Evolutionary conservation across 2,888 invertebrate genomes (phyloP).

Genomic region (Operophtera brumata): DNA sequence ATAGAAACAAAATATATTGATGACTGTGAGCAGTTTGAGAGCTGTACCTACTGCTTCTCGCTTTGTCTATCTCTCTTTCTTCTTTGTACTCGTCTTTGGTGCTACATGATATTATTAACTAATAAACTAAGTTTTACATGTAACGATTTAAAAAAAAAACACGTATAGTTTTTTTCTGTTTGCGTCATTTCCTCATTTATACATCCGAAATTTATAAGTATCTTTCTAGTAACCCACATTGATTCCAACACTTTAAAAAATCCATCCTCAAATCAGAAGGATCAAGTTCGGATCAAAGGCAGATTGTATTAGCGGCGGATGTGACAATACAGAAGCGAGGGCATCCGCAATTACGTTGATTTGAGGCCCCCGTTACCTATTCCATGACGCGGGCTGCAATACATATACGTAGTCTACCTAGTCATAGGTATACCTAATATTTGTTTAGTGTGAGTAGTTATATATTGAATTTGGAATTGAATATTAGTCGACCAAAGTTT

Average conservation of each 20-base stretch:
- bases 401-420: neutral
- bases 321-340: conserved; percentile 44
- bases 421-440: neutral
- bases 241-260: conserved; percentile 9
- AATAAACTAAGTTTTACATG: too few relatives aligned
- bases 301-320: conserved; percentile 45
- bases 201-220: neutral
- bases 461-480: too few relatives aligned
- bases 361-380: conserved; percentile 53
- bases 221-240: neutral
- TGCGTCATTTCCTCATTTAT: too few relatives aligned
- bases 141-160: too few relatives aligned
- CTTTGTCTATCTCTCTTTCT: too few relatives aligned
- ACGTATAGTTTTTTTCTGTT: too few relatives aligned
- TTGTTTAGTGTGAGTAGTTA: too few relatives aligned
- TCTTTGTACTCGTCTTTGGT: neutral
- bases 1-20: conserved; percentile 7
- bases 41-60: neutral
- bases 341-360: conserved; percentile 66
- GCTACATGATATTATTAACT: neutral
- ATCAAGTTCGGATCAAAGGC: conserved; percentile 34
- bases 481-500: too few relatives aligned
- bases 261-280: conserved; percentile 19
- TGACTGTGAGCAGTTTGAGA: neutral
- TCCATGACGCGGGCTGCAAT: conserved; percentile 11